These are phyloP conservation scores for Pogonomyrmex barbatus DNA, from an alignment of 1,140 invertebrate species.

Conservation along the genomic window DNA sequence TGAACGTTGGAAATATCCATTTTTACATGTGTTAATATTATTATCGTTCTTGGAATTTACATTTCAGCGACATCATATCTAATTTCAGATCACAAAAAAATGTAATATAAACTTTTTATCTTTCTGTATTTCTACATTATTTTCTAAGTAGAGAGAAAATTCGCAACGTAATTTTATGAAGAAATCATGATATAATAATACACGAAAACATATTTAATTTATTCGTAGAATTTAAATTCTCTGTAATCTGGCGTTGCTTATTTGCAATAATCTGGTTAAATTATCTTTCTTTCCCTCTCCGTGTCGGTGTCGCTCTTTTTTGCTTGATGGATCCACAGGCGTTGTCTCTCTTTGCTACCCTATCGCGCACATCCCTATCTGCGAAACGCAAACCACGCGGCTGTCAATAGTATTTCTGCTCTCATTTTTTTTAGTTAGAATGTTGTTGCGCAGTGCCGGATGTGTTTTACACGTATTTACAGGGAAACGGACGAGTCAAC, in stretches of 20 bases:
- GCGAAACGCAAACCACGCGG: neutral
- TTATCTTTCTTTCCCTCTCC: neutral
- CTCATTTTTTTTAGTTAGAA: slow-evolving; percentile 68
- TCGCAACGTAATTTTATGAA: neutral
- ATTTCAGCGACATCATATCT: neutral
- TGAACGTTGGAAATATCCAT: neutral
- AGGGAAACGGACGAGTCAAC: slow-evolving; percentile 65
- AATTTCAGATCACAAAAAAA: neutral
- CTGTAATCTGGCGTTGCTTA: neutral
- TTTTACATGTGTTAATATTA: neutral
- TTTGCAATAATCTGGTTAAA: neutral
- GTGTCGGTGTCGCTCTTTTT: neutral
- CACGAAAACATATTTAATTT: neutral
- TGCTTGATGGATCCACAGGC: neutral
- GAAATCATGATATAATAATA: slow-evolving; percentile 3
- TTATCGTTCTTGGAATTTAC: neutral
- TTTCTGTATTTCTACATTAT: neutral
- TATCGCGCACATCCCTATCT: neutral
- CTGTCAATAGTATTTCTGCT: slow-evolving; percentile 24
- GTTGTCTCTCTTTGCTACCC: neutral
- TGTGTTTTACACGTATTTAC: slow-evolving; percentile 71
- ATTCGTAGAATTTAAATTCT: neutral
- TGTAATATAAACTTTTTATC: neutral
- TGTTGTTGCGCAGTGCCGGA: slow-evolving; percentile 67
- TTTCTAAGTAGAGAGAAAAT: neutral